These are phyloP conservation scores for Thamnophis elegans DNA, from an alignment of 2,797 vertebrate species.

Conservation along the genomic window DNA sequence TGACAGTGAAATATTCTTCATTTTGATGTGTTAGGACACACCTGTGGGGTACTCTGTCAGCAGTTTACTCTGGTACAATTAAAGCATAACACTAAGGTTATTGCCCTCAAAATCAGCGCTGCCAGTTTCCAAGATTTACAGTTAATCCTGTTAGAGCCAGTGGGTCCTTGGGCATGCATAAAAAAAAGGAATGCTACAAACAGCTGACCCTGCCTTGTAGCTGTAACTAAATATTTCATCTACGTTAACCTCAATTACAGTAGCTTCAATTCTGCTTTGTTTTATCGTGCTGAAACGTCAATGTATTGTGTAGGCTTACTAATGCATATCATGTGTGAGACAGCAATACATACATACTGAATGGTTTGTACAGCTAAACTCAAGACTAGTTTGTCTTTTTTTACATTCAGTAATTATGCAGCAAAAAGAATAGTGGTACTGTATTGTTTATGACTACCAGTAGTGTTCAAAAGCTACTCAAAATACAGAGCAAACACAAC, in stretches of 20 bases:
- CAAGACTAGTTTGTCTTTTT: constrained; percentile 1
- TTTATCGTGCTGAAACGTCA: not conserved
- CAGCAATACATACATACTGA: not conserved
- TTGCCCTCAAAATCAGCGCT: not conserved
- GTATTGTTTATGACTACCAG: constrained; percentile 4
- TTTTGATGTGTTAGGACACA: not conserved
- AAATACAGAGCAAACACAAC: not conserved
- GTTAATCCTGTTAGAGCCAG: not conserved
- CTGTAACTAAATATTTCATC: not conserved
- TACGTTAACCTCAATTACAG: not conserved
- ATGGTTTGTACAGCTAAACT: constrained; percentile 9
- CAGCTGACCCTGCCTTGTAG: not conserved
- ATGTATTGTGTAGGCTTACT: not conserved
- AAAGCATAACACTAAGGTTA: not conserved
- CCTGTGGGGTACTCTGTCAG: not conserved
- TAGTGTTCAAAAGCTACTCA: constrained; percentile 17
- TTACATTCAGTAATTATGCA: not conserved
- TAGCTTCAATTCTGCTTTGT: not conserved
- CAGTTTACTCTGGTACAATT: not conserved
- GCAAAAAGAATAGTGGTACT: constrained; percentile 12
- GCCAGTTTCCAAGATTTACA: not conserved
- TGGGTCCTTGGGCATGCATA: not conserved
- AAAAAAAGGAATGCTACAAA: not conserved
- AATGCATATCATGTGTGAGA: not conserved
- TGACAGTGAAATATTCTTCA: not conserved